Percentiles rank a stretch among this genome's conserved stretches.
Conservation (phyloP, 2,888 invertebrate genomes). For the Abscondita cerata region DNA sequence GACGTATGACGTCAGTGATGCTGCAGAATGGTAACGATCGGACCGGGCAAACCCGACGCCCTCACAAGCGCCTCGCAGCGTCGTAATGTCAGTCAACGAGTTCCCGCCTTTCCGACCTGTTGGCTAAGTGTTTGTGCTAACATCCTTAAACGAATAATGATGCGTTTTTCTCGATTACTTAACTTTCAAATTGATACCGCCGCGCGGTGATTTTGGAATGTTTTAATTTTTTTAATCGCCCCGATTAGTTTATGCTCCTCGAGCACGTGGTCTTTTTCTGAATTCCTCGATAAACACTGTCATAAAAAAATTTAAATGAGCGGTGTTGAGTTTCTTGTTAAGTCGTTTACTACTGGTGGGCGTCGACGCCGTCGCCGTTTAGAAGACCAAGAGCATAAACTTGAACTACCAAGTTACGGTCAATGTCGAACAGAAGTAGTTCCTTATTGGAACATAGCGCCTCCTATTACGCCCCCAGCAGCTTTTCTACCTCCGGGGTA, state of each 20-base stretch:
- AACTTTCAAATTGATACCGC: neutral
- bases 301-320: slow-evolving; percentile 60
- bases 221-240: neutral
- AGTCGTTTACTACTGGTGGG: slow-evolving; percentile 68
- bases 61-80: slow-evolving; percentile 44
- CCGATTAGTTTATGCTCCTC: slow-evolving; percentile 4
- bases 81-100: slow-evolving; percentile 48
- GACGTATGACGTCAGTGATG: slow-evolving; percentile 53
- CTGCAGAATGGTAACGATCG: slow-evolving; percentile 56
- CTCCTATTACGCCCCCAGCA: slow-evolving; percentile 73
- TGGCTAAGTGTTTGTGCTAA: slow-evolving; percentile 37
- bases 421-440: slow-evolving; percentile 63
- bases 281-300: neutral
- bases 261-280: slow-evolving; percentile 14
- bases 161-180: slow-evolving; percentile 5
- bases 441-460: slow-evolving; percentile 65
- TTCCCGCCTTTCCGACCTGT: slow-evolving; percentile 50
- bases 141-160: slow-evolving; percentile 5
- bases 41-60: slow-evolving; percentile 48
- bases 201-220: neutral
- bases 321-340: slow-evolving; percentile 68
- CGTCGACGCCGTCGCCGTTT: slow-evolving; percentile 68
- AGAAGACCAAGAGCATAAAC: slow-evolving; percentile 65
- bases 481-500: slow-evolving; percentile 59
- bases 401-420: slow-evolving; percentile 40